phyloP scores from a whole-genome alignment of 2,888 invertebrate species.

The Rhimphoctona megacephalus region DNA sequence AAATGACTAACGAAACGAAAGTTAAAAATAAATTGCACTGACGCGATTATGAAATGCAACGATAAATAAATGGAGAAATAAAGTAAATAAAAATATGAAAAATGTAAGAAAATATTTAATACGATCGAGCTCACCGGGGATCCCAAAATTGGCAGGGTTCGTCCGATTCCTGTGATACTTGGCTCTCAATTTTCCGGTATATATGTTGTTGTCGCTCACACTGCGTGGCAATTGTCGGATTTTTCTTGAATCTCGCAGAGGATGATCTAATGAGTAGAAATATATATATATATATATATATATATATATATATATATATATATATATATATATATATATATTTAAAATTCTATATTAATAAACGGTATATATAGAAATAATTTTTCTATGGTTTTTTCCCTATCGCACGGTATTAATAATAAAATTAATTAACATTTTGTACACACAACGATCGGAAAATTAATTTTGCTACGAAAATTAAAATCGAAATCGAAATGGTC shows the following conservation, averaged over 20 bases:
- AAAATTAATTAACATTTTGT: too few relatives aligned
- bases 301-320: too few relatives aligned
- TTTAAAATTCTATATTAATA: too few relatives aligned
- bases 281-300: too few relatives aligned
- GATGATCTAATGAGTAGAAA: constrained; percentile 76
- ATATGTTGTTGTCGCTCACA: constrained; percentile 84
- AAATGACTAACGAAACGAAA: constrained; percentile 27
- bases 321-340: too few relatives aligned
- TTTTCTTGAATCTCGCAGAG: constrained; percentile 80
- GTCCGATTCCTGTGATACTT: constrained; percentile 79
- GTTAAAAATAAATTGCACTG: constrained; percentile 40
- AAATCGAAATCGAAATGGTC: too few relatives aligned
- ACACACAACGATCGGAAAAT: too few relatives aligned
- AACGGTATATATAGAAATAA: too few relatives aligned
- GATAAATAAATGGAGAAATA: background rate
- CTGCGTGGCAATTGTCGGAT: constrained; percentile 83
- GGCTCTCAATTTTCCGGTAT: constrained; percentile 79
- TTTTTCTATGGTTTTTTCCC: too few relatives aligned
- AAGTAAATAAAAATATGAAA: constrained; percentile 18
- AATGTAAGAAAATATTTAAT: background rate
- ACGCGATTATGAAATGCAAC: constrained; percentile 18
- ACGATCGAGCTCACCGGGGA: constrained; percentile 78
- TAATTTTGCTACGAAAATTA: too few relatives aligned
- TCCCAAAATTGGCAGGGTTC: constrained; percentile 77
- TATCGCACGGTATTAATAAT: too few relatives aligned